Base-by-base conservation (phyloP, 1,140 invertebrate species). In the Plectrocnemia conspersa region DNA sequence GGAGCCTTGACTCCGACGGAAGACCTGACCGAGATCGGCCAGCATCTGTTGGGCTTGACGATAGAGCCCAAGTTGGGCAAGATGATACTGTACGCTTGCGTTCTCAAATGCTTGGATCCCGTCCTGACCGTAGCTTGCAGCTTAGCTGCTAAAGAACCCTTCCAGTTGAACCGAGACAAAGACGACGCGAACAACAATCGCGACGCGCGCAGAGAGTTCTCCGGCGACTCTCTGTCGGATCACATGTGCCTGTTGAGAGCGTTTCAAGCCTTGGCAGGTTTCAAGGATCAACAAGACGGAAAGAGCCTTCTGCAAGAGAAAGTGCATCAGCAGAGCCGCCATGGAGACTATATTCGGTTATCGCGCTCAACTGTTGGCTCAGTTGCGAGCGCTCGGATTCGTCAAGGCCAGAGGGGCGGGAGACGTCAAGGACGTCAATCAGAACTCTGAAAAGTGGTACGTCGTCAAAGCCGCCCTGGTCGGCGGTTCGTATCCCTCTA, bases 101-200 rank as follows among this genome's bases (percentile, higher is more conserved):
- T 96, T 3, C 77, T 98, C 22, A 93, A 93, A 68, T 98, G 96
- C 68, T 70, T 98, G 1, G 93, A 97, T 76, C 96, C 96, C 3
- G 80, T 98, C 19, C 71, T 98, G 18, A 97, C 93, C 0, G 88
- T 98, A 40, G 91, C 92, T 9, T 90, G 91, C 66, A 82, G 84
- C 33, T 73, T 98, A 47, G 82, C 87, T 1, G 85, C 92, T 64
- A 86, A 86, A 74, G 88, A 91, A 72, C 86, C 88, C 1, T 94
- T 95, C 69, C 67, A 89, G 27, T 69, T 95, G 23, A 88, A 90
- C 3, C 65, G 75, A 22, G 77, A 83, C 56, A 81, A 84, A 1
- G 78, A 80, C 48, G 77, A 83, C 58, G 82, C 85, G 68, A 76
- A 81, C 63, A 73, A 78, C 11, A 82, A 82, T 1, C 74, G 70